Base-by-base conservation (phyloP, 2,113 vertebrate species). In the Microcebus jonahi region DNA sequence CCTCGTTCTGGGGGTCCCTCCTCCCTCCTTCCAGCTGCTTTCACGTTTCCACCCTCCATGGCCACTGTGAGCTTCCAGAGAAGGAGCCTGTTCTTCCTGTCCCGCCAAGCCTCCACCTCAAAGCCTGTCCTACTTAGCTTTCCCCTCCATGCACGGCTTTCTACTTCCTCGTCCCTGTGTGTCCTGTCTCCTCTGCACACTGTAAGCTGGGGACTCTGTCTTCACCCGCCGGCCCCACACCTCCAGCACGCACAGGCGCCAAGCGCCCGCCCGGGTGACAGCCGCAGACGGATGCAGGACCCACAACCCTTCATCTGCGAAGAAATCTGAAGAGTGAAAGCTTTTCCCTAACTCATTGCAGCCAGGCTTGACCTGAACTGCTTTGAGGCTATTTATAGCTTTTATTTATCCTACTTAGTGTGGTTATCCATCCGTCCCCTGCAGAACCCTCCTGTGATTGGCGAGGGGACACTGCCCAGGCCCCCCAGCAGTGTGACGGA, bases 201-300 rank as follows among this genome's bases (percentile, higher is more conserved):
- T 6, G 1, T 4, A 17, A 55, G 42, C 17, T 2, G 63, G 12
- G 21, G 65, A 29, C 11, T 6, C 45, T 23, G 29, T 36, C 81
- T n/a, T 21, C 5, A 2, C 17, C 15, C 27, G 36, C 34, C 0
- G 1, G 5, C 1, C 10, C 65, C 6, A 0, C 21, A 0, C 36
- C 8, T 13, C 36, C 1, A 15, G 57, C 39, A 27, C 55, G 8
- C 45, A 1, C n/a, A 1, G 0, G 0, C 0, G 17, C 25, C 21
- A 21, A 94, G 50, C 48, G 17, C 4, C 45, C 8, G 11, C 71
- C 42, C 0, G 0, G 4, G 0, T 8, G 17, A 20, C 2, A 23
- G 42, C 48, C 9, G 5, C 61, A 20, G 73, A 63, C 5, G 0
- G n/a, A 9, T 0, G 7, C n/a, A 20, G 53, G 25, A 21, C 21